A percentile compares a stretch with the other conserved stretches of the same genome.
phyloP scores from a whole-genome alignment of 2,113 vertebrate species.

The Puma concolor region DNA sequence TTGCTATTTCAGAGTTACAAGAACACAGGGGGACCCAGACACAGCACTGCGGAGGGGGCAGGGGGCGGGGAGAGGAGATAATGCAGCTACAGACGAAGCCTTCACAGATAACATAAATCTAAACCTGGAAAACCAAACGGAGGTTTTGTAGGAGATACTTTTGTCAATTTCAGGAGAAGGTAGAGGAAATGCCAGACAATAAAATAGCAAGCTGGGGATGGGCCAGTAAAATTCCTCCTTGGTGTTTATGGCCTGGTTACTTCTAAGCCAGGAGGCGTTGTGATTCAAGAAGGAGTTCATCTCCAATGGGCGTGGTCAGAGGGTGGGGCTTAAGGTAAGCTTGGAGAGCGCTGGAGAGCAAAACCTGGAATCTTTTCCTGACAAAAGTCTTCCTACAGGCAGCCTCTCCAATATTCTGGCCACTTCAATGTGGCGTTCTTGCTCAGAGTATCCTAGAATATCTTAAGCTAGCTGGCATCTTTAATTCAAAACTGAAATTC shows the following conservation, averaged over 20 bases:
- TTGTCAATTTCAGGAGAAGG: not conserved
- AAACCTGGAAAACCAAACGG: not conserved
- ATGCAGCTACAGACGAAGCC: not conserved
- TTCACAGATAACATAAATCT: not conserved
- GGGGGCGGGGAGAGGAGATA: not conserved
- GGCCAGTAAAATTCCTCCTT: constrained; percentile 10
- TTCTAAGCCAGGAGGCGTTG: not conserved
- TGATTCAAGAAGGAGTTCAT: not conserved
- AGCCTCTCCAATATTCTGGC: not conserved
- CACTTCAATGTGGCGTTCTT: not conserved
- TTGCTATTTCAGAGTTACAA: not conserved
- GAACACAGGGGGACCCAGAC: not conserved
- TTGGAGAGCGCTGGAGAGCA: not conserved
- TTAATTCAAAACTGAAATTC: constrained; percentile 31
- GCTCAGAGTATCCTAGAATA: not conserved
- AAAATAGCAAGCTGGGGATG: not conserved
- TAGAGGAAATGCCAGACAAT: constrained; percentile 15
- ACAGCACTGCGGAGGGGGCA: rapidly evolving
- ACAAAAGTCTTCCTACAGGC: not conserved
- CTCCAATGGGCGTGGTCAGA: not conserved
- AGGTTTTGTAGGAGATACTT: not conserved
- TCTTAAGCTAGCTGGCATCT: not conserved
- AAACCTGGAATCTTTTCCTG: not conserved
- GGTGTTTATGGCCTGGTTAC: not conserved
- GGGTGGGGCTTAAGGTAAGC: not conserved